These are phyloP conservation scores for Chaetodon trifascialis DNA, from an alignment of 2,113 vertebrate species.

Conservation along the genomic window DNA sequence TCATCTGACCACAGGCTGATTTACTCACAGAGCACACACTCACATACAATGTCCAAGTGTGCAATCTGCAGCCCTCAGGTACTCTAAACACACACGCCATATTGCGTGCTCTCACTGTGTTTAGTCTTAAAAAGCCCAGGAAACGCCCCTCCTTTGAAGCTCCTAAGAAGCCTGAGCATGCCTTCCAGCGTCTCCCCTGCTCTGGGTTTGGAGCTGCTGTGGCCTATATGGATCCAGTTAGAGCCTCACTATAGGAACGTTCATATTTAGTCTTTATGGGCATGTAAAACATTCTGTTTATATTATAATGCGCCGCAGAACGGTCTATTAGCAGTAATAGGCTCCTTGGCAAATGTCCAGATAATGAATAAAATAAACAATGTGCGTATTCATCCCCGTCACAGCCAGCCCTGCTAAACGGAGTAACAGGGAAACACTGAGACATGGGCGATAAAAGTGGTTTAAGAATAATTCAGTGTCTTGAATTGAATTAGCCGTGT, in stretches of 20 bases:
- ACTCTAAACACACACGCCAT: constrained; percentile 49
- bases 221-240: constrained; percentile 71
- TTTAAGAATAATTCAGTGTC: constrained; percentile 53
- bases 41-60: constrained; percentile 37
- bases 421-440: constrained; percentile 42
- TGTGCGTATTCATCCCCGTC: constrained; percentile 58
- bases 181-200: constrained; percentile 58
- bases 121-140: constrained; percentile 73
- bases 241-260: constrained; percentile 39
- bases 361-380: constrained; percentile 71
- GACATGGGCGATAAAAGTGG: constrained; percentile 52
- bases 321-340: constrained; percentile 67
- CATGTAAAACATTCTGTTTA: constrained; percentile 77
- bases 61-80: constrained; percentile 61
- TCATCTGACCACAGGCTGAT: constrained; percentile 49
- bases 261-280: constrained; percentile 75
- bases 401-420: constrained; percentile 3
- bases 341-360: constrained; percentile 63
- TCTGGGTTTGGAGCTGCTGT: constrained; percentile 49
- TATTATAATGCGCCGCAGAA: constrained; percentile 64
- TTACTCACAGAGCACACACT: constrained; percentile 35
- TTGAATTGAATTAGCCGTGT: constrained; percentile 55
- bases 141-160: constrained; percentile 77
- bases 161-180: constrained; percentile 57
- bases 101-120: constrained; percentile 70